Evolutionary conservation across 2,113 vertebrate genomes (phyloP).

Genomic region (Myrmecobius fasciatus): DNA sequence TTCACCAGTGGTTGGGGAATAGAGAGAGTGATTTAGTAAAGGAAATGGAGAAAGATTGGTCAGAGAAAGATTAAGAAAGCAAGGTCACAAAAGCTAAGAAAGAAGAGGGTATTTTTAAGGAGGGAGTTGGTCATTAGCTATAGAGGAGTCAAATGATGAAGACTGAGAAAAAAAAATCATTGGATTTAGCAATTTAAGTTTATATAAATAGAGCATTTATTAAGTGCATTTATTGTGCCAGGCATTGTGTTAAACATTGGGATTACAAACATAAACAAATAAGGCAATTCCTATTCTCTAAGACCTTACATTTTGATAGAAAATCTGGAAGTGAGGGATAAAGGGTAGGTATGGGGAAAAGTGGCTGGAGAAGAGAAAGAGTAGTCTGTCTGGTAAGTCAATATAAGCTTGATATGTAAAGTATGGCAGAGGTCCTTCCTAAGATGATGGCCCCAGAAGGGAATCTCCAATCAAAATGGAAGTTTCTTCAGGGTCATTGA

Average conservation of each 20-base stretch:
- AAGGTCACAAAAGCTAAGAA: not conserved
- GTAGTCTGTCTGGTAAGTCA: no score
- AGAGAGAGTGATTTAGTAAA: no score
- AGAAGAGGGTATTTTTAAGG: not conserved
- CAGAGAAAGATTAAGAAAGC: not conserved
- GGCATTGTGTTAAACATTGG: not conserved
- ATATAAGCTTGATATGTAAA: no score
- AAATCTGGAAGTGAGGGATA: not conserved
- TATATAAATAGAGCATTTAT: not conserved
- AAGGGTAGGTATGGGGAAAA: not conserved
- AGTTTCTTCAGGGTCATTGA: no score
- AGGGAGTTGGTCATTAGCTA: not conserved
- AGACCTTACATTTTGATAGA: not conserved
- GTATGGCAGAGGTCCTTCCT: no score
- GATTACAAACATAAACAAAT: not conserved
- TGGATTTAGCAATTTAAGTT: not conserved
- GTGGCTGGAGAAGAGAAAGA: no score
- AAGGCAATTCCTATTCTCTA: not conserved
- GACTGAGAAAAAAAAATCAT: not conserved
- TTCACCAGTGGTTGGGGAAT: no score
- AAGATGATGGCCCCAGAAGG: no score
- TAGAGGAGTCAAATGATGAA: not conserved
- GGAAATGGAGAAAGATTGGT: no score
- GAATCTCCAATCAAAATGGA: no score
- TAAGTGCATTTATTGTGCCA: not conserved